Evolutionary conservation across 2,888 invertebrate genomes (phyloP), one percentile per base, ranked within the genome.

Genomic region (Sialis fuliginosa): DNA sequence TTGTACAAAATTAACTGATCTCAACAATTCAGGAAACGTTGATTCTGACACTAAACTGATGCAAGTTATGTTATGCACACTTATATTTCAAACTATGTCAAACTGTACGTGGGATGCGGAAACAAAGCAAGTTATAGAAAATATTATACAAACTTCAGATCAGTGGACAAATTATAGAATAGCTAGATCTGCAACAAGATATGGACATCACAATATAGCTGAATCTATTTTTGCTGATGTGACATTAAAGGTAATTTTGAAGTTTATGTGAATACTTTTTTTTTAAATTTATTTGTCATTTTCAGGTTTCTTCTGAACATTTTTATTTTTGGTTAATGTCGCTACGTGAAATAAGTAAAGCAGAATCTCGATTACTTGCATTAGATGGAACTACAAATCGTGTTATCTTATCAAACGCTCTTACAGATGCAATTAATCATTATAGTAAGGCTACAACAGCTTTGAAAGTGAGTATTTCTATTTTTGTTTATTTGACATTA

Each of bases 91-190:
- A 68, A 83, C 82, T 51, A 70, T 85, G 5, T 77, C 81, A 6
- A 81, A 81, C 1, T 76, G 74, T 50, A 75, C 77, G 42, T 81
- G 83, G 65, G 77, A 80, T 7, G 64, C 67, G 1, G 70, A 73
- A 52, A 73, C 77, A 10, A 64, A 71, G 34, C 64, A 69, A 43
- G 69, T 72, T 1, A 70, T 88, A 42, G 66, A 77, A 48, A 68
- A 65, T n/a, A 72, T 75, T 6, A 60, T 74, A 2, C 57, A 59
- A 0, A 65, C 64, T 7, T 74, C 79, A 0, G 81, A 85, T 56
- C 75, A 81, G 4, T 91, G 91, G 88, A 79, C 83, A 5, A 81
- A 85, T 56, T 95, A 91, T 62, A 74, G 88, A 52, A 81, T 93
- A 41, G 90, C 84, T 0, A 72, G 92, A 47, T 86, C 89, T 9